phyloP scores from a whole-genome alignment of 1,140 invertebrate species.

The Prorops nasuta region DNA sequence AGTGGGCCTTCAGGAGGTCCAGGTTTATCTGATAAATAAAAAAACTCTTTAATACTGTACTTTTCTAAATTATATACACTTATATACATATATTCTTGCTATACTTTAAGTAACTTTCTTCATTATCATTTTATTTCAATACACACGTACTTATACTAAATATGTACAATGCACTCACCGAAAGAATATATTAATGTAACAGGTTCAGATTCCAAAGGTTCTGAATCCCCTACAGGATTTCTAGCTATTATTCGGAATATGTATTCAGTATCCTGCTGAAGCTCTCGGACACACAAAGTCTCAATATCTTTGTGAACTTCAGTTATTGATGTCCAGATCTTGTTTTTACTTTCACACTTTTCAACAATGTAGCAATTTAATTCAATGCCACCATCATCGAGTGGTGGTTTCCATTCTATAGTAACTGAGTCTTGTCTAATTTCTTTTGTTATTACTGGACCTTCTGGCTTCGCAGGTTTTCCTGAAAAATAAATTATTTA shows the following conservation, averaged over 20 bases:
- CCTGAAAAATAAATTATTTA: slow-evolving; percentile 55
- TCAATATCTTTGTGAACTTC: slow-evolving; percentile 72
- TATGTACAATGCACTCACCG: too few species aligned
- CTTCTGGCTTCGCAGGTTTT: slow-evolving; percentile 79
- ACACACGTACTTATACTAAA: too few species aligned
- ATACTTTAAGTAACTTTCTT: too few species aligned
- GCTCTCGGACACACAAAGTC: slow-evolving; percentile 72
- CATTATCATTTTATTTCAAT: background rate
- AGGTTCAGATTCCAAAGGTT: slow-evolving; percentile 70
- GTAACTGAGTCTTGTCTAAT: slow-evolving; percentile 71
- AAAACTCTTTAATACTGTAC: slow-evolving; percentile 16
- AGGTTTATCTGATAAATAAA: slow-evolving; percentile 48
- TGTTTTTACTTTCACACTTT: slow-evolving; percentile 69
- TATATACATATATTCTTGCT: too few species aligned
- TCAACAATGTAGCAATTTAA: slow-evolving; percentile 80
- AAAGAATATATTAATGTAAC: slow-evolving; percentile 65
- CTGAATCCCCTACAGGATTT: slow-evolving; percentile 78
- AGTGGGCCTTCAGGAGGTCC: slow-evolving; percentile 77
- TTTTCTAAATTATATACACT: too few species aligned
- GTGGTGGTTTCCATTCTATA: slow-evolving; percentile 79
- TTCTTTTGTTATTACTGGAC: slow-evolving; percentile 72
- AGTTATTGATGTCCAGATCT: slow-evolving; percentile 74
- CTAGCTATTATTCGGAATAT: slow-evolving; percentile 81
- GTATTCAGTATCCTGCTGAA: slow-evolving; percentile 78
- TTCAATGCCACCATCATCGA: slow-evolving; percentile 76